Base-by-base conservation (phyloP, 2,888 invertebrate species). In the Heteromyza rotundicornis region DNA sequence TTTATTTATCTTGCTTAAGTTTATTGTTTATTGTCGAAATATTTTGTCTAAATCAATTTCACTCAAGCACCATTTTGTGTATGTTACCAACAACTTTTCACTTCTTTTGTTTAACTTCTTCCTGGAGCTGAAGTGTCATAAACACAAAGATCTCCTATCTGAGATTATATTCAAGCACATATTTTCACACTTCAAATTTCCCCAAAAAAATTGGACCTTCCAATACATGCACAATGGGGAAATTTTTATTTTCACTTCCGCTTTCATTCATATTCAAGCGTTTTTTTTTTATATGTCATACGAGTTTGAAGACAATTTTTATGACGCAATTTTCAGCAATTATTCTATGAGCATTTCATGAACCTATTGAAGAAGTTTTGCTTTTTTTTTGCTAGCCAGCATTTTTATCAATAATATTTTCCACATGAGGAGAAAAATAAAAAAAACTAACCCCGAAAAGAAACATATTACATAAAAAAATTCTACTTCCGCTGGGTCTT, bases 331-430 rank as follows among this genome's bases (percentile, higher is more conserved):
- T 54, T n/a, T 23, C 35, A 17, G 52, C 54, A 54, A 59, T 59
- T 59, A 59, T 54, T 54, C 54, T 47, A 54, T 27, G 49, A 54
- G 54, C 54, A 17, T 49, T 59, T 59, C 22, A 59, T 54, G 54
- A 54, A 59, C 59, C 35, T 19, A 51, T 19, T 32, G 44, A 32
- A 14, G 19, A 49, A 20, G 47, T 24, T 49, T 57, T 47, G 19
- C 32, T 49, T 57, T 44, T 24, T 44, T 5, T 36, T 40, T 40
- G n/a, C 40, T 5, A 22, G 36, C 12, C 2, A 14, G 12, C 2
- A 16, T 53, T 53, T 53, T 32, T 53, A 44, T 40, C 24, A 55
- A n/a, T 16, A 40, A 36, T 20, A 20, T 40, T 47, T 47, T 3
- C 47, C 47, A 47, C 47, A 47, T 47, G 47, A 47, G 47, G 47